These are phyloP conservation scores for Euschistus heros DNA, from an alignment of 1,140 invertebrate genomes.

Conservation along the genomic window DNA sequence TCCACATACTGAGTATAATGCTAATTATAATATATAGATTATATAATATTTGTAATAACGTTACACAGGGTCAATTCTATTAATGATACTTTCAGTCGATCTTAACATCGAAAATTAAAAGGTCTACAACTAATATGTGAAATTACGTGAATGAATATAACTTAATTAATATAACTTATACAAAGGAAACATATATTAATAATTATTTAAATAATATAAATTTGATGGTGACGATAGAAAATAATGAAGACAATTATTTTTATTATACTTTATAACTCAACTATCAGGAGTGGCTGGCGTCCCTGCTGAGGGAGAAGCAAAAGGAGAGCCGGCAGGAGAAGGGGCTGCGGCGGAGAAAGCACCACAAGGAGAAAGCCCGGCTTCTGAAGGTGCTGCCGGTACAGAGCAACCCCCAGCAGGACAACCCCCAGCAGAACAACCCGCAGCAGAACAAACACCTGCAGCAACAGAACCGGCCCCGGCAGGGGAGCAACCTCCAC, in stretches of 20 bases:
- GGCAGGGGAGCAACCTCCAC: conserved; percentile 31
- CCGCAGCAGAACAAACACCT: conserved; percentile 33
- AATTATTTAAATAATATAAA: background rate
- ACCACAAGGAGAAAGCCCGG: conserved; percentile 31
- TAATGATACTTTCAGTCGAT: too few relatives aligned
- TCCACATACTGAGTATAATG: too few relatives aligned
- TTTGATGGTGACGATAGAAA: conserved; percentile 30
- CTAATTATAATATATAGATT: too few relatives aligned
- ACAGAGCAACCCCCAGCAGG: conserved; percentile 26
- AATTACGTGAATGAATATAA: background rate
- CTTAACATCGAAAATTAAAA: too few relatives aligned
- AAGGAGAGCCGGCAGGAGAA: conserved; percentile 16
- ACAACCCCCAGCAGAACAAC: conserved; percentile 28
- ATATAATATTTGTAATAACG: too few relatives aligned
- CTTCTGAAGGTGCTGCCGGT: conserved; percentile 34
- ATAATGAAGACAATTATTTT: conserved; percentile 26
- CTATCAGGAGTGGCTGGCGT: conserved; percentile 31
- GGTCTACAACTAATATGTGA: background rate
- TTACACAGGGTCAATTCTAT: too few relatives aligned
- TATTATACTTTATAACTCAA: conserved; percentile 29
- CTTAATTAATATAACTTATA: background rate
- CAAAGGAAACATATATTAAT: background rate
- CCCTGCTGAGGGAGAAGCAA: conserved; percentile 24
- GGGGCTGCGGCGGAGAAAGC: conserved; percentile 13
- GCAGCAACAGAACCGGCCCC: conserved; percentile 31